Evolutionary conservation across 2,888 invertebrate genomes (phyloP).

Genomic region (Pomacea canaliculata): DNA sequence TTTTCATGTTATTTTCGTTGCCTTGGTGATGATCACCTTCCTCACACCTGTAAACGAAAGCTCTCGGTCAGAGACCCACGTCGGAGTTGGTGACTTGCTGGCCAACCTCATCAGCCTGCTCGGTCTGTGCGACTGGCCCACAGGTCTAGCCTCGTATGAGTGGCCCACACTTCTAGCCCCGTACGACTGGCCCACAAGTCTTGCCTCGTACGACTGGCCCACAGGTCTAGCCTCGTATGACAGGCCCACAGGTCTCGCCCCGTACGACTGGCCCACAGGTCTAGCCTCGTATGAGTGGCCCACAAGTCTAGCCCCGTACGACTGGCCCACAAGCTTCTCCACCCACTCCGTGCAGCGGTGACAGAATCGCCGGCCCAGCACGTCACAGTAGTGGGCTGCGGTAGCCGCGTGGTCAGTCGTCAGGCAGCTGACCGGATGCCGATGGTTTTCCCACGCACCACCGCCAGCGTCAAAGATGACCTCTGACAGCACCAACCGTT

Average conservation of each 20-base stretch:
- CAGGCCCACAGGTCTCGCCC: neutral
- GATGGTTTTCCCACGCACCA: slow-evolving; percentile 16
- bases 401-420: neutral
- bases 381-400: slow-evolving; percentile 22
- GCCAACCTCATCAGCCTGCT: too few species aligned
- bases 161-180: neutral
- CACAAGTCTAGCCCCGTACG: slow-evolving; percentile 5
- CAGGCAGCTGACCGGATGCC: neutral
- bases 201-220: too few species aligned
- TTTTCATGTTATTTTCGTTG: too few species aligned
- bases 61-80: neutral
- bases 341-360: slow-evolving; percentile 17
- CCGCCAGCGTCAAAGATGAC: neutral
- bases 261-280: too few species aligned
- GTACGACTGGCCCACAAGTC: neutral
- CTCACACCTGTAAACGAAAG: slow-evolving; percentile 17
- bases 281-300: neutral
- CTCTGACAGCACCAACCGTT: neutral
- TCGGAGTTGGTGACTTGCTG: slow-evolving; percentile 8
- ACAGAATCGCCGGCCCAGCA: slow-evolving; percentile 19
- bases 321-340: neutral
- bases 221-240: slow-evolving; percentile 1
- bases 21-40: slow-evolving; percentile 20
- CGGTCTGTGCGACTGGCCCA: too few species aligned
- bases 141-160: neutral